Percentiles rank a stretch among this genome's conserved stretches.
These are phyloP conservation scores for Fistularia commersonii DNA, from an alignment of 2,797 vertebrate species.

Conservation along the genomic window DNA sequence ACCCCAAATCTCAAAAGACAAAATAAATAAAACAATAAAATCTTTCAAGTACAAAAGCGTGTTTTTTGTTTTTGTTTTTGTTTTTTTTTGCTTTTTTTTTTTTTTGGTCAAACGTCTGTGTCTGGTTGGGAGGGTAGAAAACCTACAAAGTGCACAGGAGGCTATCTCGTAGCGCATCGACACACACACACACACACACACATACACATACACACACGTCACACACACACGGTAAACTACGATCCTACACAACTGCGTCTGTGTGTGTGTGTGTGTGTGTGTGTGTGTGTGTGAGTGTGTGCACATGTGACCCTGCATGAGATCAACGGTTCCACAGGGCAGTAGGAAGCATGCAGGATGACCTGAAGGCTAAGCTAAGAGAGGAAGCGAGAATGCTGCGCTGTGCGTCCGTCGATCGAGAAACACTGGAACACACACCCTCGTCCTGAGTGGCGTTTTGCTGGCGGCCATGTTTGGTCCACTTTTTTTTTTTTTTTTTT, in stretches of 20 bases:
- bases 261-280: constrained; percentile 29
- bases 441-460: constrained; percentile 57
- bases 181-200: constrained; percentile 48
- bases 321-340: constrained; percentile 67
- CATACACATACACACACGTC: constrained; percentile 36
- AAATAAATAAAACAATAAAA: too few species aligned
- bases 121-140: constrained; percentile 72
- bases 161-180: constrained; percentile 60
- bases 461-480: constrained; percentile 49
- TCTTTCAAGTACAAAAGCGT: constrained; percentile 13
- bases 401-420: constrained; percentile 40
- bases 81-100: constrained; percentile 43
- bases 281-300: constrained; percentile 37
- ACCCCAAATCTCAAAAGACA: too few species aligned
- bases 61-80: constrained; percentile 67
- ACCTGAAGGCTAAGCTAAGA: constrained; percentile 74
- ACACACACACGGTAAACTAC: constrained; percentile 44
- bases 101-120: constrained; percentile 65
- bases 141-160: constrained; percentile 77
- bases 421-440: constrained; percentile 65
- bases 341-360: constrained; percentile 76
- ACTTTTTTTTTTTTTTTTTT: constrained; percentile 26
- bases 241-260: constrained; percentile 59
- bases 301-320: constrained; percentile 71
- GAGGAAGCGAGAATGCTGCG: constrained; percentile 65